A percentile compares a stretch with the other conserved stretches of the same genome.
Evolutionary conservation across 2,797 vertebrate species (phyloP).

Genomic region (Scomberomorus guttatus): DNA sequence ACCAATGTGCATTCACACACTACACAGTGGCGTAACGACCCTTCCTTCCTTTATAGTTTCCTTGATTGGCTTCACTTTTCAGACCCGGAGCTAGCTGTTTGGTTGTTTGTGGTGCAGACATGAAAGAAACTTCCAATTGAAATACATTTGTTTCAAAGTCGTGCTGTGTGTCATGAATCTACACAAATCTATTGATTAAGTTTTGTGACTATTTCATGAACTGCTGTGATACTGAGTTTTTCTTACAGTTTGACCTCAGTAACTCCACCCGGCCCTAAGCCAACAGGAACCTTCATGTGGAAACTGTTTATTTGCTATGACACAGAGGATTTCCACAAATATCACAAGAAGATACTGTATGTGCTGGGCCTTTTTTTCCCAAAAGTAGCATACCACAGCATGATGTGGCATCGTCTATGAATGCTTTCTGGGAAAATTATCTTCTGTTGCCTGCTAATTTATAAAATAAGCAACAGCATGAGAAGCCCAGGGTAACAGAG

Average conservation of each 20-base stretch:
- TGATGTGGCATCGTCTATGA: conserved; percentile 28
- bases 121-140: too few relatives aligned
- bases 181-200: too few relatives aligned
- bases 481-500: conserved; percentile 46
- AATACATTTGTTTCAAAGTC: too few relatives aligned
- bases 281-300: conserved; percentile 22
- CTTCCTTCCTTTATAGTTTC: too few relatives aligned
- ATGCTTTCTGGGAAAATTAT: conserved; percentile 45
- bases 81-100: too few relatives aligned
- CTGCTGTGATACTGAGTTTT: background rate
- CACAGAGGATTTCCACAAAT: conserved; percentile 50
- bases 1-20: too few relatives aligned
- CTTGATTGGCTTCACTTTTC: too few relatives aligned
- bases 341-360: conserved; percentile 53
- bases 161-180: too few relatives aligned
- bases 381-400: conserved; percentile 5
- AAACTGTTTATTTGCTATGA: conserved; percentile 40
- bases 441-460: conserved; percentile 48
- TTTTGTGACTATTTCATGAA: too few relatives aligned
- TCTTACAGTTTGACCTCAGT: conserved; percentile 26
- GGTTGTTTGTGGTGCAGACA: too few relatives aligned
- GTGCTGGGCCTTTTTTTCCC: background rate
- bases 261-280: conserved; percentile 14
- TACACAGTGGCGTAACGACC: too few relatives aligned
- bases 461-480: conserved; percentile 51